phyloP scores from a whole-genome alignment of 2,888 invertebrate genomes.

The Euplexia lucipara region DNA sequence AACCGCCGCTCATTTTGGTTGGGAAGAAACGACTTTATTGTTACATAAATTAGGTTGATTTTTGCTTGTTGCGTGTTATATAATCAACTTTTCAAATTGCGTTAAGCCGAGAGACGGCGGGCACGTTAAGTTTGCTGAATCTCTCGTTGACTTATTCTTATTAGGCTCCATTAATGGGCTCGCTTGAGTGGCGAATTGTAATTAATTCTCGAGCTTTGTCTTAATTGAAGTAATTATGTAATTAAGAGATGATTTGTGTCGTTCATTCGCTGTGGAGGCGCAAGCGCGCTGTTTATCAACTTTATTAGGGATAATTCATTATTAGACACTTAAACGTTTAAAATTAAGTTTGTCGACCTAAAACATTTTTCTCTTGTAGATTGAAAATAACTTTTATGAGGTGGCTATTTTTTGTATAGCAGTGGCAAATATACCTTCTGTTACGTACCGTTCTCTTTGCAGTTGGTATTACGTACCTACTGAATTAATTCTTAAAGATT shows the following conservation, averaged over 20 bases:
- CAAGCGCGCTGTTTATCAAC: conserved; percentile 27
- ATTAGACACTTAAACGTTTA: conserved; percentile 15
- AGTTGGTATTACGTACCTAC: too few relatives aligned
- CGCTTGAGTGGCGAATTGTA: conserved; percentile 65
- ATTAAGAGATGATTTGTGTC: conserved; percentile 72
- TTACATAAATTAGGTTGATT: conserved; percentile 38
- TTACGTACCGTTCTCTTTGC: too few relatives aligned
- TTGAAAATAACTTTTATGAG: neutral
- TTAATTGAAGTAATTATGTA: conserved; percentile 73
- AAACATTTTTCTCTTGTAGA: neutral
- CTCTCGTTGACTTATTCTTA: conserved; percentile 76
- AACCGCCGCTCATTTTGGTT: conserved; percentile 53
- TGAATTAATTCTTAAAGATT: too few relatives aligned
- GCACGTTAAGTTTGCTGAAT: conserved; percentile 70
- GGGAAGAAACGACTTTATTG: conserved; percentile 56
- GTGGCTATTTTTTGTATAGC: too few relatives aligned
- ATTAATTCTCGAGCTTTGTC: conserved; percentile 69
- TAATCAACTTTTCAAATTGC: conserved; percentile 55
- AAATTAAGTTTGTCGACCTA: neutral
- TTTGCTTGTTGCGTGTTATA: conserved; percentile 40
- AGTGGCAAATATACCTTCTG: too few relatives aligned
- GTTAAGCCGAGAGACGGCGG: conserved; percentile 52
- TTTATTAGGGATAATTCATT: conserved; percentile 44
- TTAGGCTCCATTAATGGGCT: conserved; percentile 64
- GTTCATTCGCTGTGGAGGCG: conserved; percentile 37